These are phyloP conservation scores for Lycodopsis pacificus DNA, from an alignment of 2,797 vertebrate species.

Conservation along the genomic window DNA sequence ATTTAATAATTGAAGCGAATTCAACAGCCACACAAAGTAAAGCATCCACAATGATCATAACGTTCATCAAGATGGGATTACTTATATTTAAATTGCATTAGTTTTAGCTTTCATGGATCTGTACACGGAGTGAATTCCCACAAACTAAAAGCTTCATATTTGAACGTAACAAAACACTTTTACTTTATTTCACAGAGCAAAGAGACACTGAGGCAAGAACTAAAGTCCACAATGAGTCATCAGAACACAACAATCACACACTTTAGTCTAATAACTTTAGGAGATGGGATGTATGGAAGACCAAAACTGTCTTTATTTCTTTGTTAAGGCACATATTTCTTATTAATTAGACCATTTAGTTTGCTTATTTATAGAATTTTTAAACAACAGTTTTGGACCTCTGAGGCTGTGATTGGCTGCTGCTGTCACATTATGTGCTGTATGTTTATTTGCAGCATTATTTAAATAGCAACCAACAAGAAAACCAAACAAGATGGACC, in stretches of 20 bases:
- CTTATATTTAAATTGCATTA: neutral
- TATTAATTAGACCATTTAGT: neutral
- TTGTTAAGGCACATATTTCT: neutral
- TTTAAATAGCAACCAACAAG: neutral
- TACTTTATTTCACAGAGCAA: conserved; percentile 1
- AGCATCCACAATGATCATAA: neutral
- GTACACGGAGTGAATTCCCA: neutral
- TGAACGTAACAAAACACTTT: neutral
- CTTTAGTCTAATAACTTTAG: neutral
- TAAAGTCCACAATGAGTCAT: neutral
- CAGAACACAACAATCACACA: neutral
- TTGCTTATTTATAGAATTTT: neutral
- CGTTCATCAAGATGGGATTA: neutral
- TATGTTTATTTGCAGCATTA: conserved; percentile 6
- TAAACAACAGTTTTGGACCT: conserved; percentile 1
- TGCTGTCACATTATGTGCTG: conserved; percentile 5
- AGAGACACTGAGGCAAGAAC: neutral
- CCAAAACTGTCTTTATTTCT: neutral
- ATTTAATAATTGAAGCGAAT: neutral
- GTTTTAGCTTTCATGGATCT: neutral
- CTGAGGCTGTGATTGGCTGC: conserved; percentile 8
- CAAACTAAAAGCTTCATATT: neutral
- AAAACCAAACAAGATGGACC: neutral
- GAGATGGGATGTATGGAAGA: neutral
- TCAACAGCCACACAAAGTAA: neutral